Percentiles rank a stretch among this genome's conserved stretches.
Conservation (phyloP, 2,113 vertebrate genomes). For the Hypomesus transpacificus region DNA sequence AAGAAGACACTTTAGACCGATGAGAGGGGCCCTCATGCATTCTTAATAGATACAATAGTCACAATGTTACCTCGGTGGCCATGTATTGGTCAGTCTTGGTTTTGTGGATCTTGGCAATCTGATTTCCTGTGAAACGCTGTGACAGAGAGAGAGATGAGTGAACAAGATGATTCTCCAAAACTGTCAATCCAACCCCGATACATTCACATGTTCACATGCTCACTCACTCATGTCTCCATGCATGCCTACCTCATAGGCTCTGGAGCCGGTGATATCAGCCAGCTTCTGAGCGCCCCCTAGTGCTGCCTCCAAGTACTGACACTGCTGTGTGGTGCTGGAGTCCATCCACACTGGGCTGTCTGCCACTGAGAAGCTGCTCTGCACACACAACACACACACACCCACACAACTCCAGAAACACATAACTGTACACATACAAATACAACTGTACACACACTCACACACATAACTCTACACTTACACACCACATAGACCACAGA, state of each 20-base stretch:
- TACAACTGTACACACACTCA: not conserved
- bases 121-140: conserved; percentile 96
- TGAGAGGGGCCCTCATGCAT: not conserved
- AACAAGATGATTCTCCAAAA: not conserved
- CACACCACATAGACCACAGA: too few species aligned
- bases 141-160: not conserved
- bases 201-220: not conserved
- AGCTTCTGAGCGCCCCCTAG: conserved; percentile 80
- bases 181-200: too few species aligned
- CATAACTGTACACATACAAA: conserved; percentile 9
- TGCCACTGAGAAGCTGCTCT: conserved; percentile 81
- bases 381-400: conserved; percentile 1
- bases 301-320: conserved; percentile 74
- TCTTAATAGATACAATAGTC: too few species aligned
- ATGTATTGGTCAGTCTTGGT: conserved; percentile 71
- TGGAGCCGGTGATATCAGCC: conserved; percentile 83
- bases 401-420: not conserved
- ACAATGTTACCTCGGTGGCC: conserved; percentile 78
- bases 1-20: not conserved
- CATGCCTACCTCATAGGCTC: conserved; percentile 85
- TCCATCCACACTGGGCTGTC: conserved; percentile 95
- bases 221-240: not conserved
- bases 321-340: conserved; percentile 83
- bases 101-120: conserved; percentile 87
- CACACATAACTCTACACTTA: not conserved